These are phyloP conservation scores for Sinotaia quadrata DNA, from an alignment of 2,888 invertebrate species.

Conservation along the genomic window DNA sequence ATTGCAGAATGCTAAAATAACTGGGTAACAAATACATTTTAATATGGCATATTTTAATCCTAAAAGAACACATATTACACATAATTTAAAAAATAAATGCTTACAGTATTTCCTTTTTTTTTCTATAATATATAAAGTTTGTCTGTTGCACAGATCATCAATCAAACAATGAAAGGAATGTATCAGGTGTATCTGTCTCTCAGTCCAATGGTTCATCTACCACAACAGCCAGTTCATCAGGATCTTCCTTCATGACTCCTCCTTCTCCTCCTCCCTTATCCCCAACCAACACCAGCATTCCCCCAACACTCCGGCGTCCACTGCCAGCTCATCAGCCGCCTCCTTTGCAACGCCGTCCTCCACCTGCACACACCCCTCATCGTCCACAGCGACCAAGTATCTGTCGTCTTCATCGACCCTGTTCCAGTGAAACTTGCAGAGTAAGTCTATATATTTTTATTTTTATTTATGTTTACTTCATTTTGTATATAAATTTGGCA, in stretches of 20 bases:
- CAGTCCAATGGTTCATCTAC: slow-evolving; percentile 1
- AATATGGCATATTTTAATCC: too few species aligned
- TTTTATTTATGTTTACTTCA: too few species aligned
- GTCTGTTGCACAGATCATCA: slow-evolving; percentile 2
- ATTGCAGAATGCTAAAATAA: too few species aligned
- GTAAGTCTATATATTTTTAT: too few species aligned
- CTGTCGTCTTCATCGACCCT: slow-evolving; percentile 35
- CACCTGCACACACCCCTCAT: slow-evolving; percentile 46
- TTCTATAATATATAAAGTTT: too few species aligned
- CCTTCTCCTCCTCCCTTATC: not conserved
- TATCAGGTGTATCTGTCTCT: not conserved
- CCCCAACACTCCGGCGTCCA: slow-evolving; percentile 4
- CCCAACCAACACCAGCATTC: not conserved
- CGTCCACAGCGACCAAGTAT: slow-evolving; percentile 33
- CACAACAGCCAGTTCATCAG: slow-evolving; percentile 15
- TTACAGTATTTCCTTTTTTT: too few species aligned
- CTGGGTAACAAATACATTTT: too few species aligned
- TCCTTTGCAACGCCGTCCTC: slow-evolving; percentile 55
- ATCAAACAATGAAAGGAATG: not conserved
- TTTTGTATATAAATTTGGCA: not conserved
- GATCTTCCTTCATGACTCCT: slow-evolving; percentile 1
- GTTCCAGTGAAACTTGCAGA: slow-evolving; percentile 31
- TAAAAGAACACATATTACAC: too few species aligned
- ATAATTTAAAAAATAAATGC: too few species aligned
- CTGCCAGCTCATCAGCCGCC: slow-evolving; percentile 66